A percentile compares a stretch with the other conserved stretches of the same genome.
Evolutionary conservation across 2,797 vertebrate species (phyloP).

Genomic region (Rhabdomys pumilio): DNA sequence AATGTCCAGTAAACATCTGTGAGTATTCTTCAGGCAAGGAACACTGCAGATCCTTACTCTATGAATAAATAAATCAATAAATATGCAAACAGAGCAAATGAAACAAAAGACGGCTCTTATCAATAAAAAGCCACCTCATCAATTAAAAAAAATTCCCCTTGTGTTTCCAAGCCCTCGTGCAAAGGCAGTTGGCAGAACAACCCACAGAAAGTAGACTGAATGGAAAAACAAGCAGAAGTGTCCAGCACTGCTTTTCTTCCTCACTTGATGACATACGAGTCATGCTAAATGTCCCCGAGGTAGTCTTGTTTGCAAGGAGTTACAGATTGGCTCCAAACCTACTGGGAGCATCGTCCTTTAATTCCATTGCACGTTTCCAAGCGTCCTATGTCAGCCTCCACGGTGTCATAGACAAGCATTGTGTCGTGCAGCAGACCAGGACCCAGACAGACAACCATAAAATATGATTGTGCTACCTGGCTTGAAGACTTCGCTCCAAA

Average conservation of each 20-base stretch:
- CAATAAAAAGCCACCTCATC: slow-evolving; percentile 64
- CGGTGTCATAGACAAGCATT: neutral
- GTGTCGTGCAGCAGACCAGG: neutral
- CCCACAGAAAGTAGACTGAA: slow-evolving; percentile 48
- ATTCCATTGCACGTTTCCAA: slow-evolving; percentile 61
- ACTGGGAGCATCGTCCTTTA: slow-evolving; percentile 59
- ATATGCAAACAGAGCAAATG: slow-evolving; percentile 51
- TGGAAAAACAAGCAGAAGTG: slow-evolving; percentile 50
- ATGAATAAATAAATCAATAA: slow-evolving; percentile 74
- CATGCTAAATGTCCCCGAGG: slow-evolving; percentile 78
- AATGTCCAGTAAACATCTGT: slow-evolving; percentile 58
- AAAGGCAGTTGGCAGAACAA: slow-evolving; percentile 50
- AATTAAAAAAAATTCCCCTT: slow-evolving; percentile 36
- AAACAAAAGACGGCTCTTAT: slow-evolving; percentile 71
- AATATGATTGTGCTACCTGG: slow-evolving; percentile 21
- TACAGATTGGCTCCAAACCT: slow-evolving; percentile 70
- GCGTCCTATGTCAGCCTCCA: neutral
- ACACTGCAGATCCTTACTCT: slow-evolving; percentile 57
- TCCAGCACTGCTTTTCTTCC: slow-evolving; percentile 18
- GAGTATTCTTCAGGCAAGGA: slow-evolving; percentile 63
- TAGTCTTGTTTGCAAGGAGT: slow-evolving; percentile 83
- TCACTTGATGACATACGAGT: slow-evolving; percentile 49
- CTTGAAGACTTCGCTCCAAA: slow-evolving; percentile 40
- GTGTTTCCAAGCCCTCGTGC: slow-evolving; percentile 68
- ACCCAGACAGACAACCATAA: slow-evolving; percentile 17